Evolutionary conservation across 2,888 invertebrate genomes (phyloP), one percentile per base, ranked within the genome.

Genomic region (Eustalomyia histrio): DNA sequence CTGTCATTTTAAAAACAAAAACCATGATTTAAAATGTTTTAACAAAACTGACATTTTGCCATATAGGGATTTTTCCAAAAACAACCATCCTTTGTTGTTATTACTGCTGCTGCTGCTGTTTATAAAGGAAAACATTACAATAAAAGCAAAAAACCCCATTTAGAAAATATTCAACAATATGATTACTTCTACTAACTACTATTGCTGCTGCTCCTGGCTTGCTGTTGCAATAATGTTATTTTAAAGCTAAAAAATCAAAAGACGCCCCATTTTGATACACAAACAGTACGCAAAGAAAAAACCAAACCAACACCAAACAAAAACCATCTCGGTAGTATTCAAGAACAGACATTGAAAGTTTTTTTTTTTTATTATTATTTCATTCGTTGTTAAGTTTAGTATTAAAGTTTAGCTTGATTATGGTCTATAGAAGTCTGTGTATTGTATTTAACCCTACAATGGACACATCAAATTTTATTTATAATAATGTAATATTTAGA

Each of bases 281-380:
- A 43, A 61, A 61, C 43, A 39, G 12, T 17, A 39, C 60, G 33
- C 33, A 60, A 21, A 43, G 12, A 55, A 29, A 29, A 29, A 24
- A n/a, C 29, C 17, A 14, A 58, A 8, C 29, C 57, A 2, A 29
- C 14, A n/a, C 29, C 17, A 14, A 58, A 8, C 29, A 33, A 2
- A 58, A 58, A 55, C 29, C 53, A 55, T 24, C n/a, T 10, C 29
- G 2, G 52, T 14, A 52, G 55, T 53, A 65, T 35, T 65, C 65
- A 65, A 53, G 53, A 65, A 65, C 65, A 65, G 65, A 65, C 65
- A 65, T 65, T 35, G 65, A 65, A 65, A 65, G 65, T 65, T 64
- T n/a, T n/a, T 47, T n/a, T 43, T 43, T n/a, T n/a, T n/a, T n/a
- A n/a, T n/a, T n/a, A n/a, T n/a, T n/a, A 14, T 47, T 47, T 14